phyloP scores from a whole-genome alignment of 1,140 invertebrate genomes.

The Phymastichus coffea region DNA sequence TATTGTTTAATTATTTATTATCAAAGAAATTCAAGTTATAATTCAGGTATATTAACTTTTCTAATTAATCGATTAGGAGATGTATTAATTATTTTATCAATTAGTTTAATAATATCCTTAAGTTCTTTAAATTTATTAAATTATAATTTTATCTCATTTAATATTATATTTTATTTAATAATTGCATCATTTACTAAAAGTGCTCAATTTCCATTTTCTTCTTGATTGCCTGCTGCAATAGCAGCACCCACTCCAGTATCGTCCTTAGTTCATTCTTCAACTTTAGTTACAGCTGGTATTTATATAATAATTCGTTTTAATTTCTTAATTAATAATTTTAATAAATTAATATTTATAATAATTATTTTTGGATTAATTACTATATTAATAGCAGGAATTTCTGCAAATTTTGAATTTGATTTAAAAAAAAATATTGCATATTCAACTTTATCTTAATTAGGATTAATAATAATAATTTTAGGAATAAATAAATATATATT shows the following conservation, averaged over 20 bases:
- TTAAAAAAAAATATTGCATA: too few species aligned
- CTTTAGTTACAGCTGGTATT: constrained; percentile 70
- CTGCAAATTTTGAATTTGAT: constrained; percentile 62
- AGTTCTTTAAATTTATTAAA: constrained; percentile 57
- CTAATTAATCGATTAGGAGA: constrained; percentile 65
- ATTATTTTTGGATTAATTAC: constrained; percentile 51
- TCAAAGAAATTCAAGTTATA: constrained; percentile 62
- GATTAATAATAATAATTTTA: too few species aligned
- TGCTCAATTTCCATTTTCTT: constrained; percentile 72
- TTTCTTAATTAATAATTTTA: constrained; percentile 34
- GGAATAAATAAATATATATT: constrained; percentile 64
- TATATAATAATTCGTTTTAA: constrained; percentile 71
- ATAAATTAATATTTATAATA: constrained; percentile 44
- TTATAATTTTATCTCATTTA: constrained; percentile 51
- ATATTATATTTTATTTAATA: constrained; percentile 54
- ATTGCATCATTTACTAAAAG: constrained; percentile 68
- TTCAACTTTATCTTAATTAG: too few species aligned
- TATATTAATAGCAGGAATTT: too few species aligned
- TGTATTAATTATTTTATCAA: constrained; percentile 59
- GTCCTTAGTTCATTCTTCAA: constrained; percentile 73
- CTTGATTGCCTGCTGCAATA: constrained; percentile 69
- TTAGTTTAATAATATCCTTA: constrained; percentile 60
- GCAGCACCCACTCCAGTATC: constrained; percentile 71
- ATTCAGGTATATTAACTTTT: constrained; percentile 64
- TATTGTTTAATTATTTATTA: constrained; percentile 70